Evolutionary conservation across 2,888 invertebrate species (phyloP), one percentile per base, ranked within the genome.

Genomic region (Strigamia maritima): DNA sequence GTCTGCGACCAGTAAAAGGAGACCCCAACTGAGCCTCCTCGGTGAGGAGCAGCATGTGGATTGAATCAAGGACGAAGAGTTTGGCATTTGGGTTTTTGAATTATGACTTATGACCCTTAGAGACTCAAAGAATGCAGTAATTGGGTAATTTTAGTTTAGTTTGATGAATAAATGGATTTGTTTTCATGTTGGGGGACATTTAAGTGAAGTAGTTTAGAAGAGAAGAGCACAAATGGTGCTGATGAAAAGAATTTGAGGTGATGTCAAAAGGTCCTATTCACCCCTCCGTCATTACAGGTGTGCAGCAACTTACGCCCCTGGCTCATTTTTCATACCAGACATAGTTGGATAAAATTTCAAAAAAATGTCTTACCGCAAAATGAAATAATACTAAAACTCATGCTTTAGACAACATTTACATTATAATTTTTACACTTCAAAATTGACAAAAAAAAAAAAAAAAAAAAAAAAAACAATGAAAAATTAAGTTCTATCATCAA

Each of bases 11-110:
- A 24, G 49, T 2, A n/a, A n/a, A 60, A 60, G 60, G 60, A n/a
- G 60, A 60, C n/a, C 60, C 60, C 60, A 60, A 60, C 60, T n/a
- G 60, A 60, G 60, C 60, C 60, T 60, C 60, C 60, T 60, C 60
- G 19, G 22, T 10, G 24, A 19, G 8, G 24, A 60, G 60, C 60
- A 60, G 19, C 54, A 54, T 60, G 19, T 60, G 60, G 60, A 60
- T 2, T 22, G n/a, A 60, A 60, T 60, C 60, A 60, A 60, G 60
- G 60, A 2, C 60, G n/a, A 2, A 60, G 16, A 3, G 24, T 60
- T 49, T 24, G 60, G 22, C 60, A 44, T 14, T 60, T 8, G 60
- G 10, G n/a, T n/a, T 19, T 60, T 60, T 60, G 10, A 3, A 3
- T 19, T 10, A 3, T 60, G 22, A 19, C 19, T n/a, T 60, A 4